Base-by-base conservation (phyloP, 35 echinoderm and acorn worm genomes). In the Chiridota heheva region DNA sequence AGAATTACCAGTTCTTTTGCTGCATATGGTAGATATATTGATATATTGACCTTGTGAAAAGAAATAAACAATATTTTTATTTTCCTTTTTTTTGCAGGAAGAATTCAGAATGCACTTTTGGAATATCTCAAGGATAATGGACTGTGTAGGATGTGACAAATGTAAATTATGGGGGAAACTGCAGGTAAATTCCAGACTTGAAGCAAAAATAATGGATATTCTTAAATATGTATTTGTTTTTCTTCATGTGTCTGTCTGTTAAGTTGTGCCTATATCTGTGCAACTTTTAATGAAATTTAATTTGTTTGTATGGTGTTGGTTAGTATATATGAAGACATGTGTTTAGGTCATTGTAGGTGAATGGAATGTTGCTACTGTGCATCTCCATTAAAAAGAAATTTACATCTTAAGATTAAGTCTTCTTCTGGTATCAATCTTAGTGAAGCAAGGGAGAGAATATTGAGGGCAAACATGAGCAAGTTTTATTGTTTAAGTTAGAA, bases 121-220 rank as follows among this genome's bases (percentile, higher is more conserved):
- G 69, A 98, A 98, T 82, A 92, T 98, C 41, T 98, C 95, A 13
- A 80, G 70, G 33, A 98, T 98, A 31, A 98, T 98, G 95, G 95
- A 98, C 81, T 98, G 95, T 86, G 95, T 98, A 24, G 95, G 89
- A 78, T 98, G 95, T 76, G 89, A 91, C 75, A 98, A 98, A 75
- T 98, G 95, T 47, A 98, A 88, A 81, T 61, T 98, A 30, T 98
- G 95, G 95, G 95, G 95, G 17, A 98, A 91, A 80, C 47, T 98
- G 8, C 95, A 98, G 80, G 95, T 98, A 76, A 76, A 87, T 90
- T 3, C 63, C 4, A 15, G 15, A n/a, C n/a, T n/a, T n/a, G n/a
- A n/a, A 59, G 15, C 12, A 69, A 69, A 34, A 20, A 18, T 1
- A 7, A n/a, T 4, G 20, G 36, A 8, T 69, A 30, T 60, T 55